Base-by-base conservation (phyloP, 2,888 invertebrate genomes). In the Ctenicera cuprea region DNA sequence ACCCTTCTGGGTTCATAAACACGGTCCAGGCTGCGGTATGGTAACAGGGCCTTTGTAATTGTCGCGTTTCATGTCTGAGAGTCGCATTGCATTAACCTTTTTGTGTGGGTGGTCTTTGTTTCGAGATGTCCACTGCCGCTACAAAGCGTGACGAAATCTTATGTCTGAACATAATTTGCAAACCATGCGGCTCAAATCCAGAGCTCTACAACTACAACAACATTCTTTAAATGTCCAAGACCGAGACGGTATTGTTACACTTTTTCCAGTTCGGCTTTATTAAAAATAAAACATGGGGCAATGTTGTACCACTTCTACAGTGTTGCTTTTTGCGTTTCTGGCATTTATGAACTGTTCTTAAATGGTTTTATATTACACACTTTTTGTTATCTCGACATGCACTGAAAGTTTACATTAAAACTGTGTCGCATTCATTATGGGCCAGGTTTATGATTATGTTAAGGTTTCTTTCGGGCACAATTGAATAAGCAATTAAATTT, bases 61-160 rank as follows among this genome's bases (percentile, higher is more conserved):
- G 67, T 67, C 59, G 67, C 41, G 48, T 59, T 59, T 59, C 67
- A 43, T 67, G 67, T 57, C 41, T 30, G 14, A 45, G 26, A 45
- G 16, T 57, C 67, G 67, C 45, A 67, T 54, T 67, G 52, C 41
- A 67, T 73, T 67, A 73, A 61, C 45, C 66, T 63, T 72, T 73
- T 73, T 73, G 72, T 67, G 72, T 73, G 67, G 67, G 72, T 73
- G 72, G 72, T 73, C 72, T 73, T 67, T 67, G 67, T 73, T 73
- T 73, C 72, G 63, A 67, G 41, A 67, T 73, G 72, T 73, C 72
- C 72, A 73, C 72, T 67, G 62, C 45, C 61, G 72, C 67, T 67
- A 73, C 62, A 67, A 73, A 67, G 67, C 72, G 67, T 68, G 72
- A 67, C 67, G 67, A 73, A 73, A 73, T 67, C 48, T 67, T 73